Percentiles rank a stretch among this genome's conserved stretches.
phyloP scores from a whole-genome alignment of 2,888 invertebrate genomes.

The Allacma fusca region DNA sequence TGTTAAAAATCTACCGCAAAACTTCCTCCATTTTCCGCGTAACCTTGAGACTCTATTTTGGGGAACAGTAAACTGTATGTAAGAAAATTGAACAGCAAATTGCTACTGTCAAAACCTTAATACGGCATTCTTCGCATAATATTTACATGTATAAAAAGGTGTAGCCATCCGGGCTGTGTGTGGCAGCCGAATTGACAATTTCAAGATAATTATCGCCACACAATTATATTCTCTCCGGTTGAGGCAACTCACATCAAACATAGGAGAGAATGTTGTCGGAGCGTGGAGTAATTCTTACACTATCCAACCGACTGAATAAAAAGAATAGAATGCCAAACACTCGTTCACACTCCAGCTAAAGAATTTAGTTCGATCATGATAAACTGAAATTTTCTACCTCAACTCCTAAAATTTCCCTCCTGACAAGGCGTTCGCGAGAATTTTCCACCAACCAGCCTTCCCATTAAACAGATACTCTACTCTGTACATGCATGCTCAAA shows the following conservation, averaged over 20 bases:
- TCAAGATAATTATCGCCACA: constrained; percentile 5
- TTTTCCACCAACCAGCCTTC: not conserved
- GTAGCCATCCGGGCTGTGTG: not conserved
- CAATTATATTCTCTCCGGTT: constrained; percentile 16
- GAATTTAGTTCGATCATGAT: constrained; percentile 17
- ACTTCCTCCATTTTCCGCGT: no score
- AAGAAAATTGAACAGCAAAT: no score
- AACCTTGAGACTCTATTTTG: no score
- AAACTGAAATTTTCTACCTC: constrained; percentile 14
- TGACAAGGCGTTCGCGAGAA: not conserved
- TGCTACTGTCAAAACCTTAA: no score
- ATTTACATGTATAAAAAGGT: not conserved
- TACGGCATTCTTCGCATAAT: no score
- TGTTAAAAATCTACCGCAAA: no score
- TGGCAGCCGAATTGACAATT: not conserved
- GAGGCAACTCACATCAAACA: not conserved
- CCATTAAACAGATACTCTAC: not conserved
- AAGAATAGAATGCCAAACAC: not conserved
- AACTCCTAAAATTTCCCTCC: not conserved
- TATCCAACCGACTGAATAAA: constrained; percentile 1
- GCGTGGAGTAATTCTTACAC: constrained; percentile 11
- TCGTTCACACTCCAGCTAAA: not conserved
- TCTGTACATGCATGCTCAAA: not conserved
- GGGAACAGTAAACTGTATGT: no score
- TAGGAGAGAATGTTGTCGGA: not conserved